Evolutionary conservation across 2,113 vertebrate species (phyloP), one percentile per base, ranked within the genome.

Genomic region (Labrus mixtus): DNA sequence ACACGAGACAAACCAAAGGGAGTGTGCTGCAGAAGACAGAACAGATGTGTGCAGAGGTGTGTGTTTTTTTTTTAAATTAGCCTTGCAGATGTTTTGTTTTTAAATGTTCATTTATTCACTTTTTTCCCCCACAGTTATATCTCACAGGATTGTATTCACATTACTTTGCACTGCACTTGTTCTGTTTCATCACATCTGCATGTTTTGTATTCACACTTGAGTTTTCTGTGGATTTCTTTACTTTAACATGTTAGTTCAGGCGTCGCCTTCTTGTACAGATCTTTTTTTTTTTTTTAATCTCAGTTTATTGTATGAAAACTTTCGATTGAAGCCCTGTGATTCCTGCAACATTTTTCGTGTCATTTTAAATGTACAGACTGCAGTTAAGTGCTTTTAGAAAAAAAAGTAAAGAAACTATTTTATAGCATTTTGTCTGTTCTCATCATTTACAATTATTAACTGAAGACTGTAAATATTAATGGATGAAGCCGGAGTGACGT

Each of bases 151-250:
- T 63, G 10, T 63, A 53, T 69, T n/a, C 37, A 22, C 20, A 36
- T 78, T 45, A 29, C 13, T 79, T 17, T 86, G 55, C 63, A 79
- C 80, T 76, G 62, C 75, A 59, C 62, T 67, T 48, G 12, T 71
- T 67, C 64, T 68, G 45, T 41, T 73, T 22, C 57, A 68, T 63
- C 58, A 55, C 33, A 29, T 51, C 39, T 10, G 25, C 62, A 22
- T 56, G 51, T 65, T 37, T 72, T 63, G 20, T 56, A 23, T 11
- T 60, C 13, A 73, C 22, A 60, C 37, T 50, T 36, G 10, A 33
- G 13, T 56, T 15, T 82, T 29, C 33, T 57, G 5, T 25, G 56
- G 41, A 6, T 45, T 16, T 10, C 7, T 60, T 20, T 59, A 54
- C 7, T 60, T 20, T 59, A 54, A 22, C 51, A 55, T 22, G 36